Percentiles rank a stretch among this genome's conserved stretches.
phyloP scores from a whole-genome alignment of 2,113 vertebrate genomes.

The Peucedramus taeniatus region DNA sequence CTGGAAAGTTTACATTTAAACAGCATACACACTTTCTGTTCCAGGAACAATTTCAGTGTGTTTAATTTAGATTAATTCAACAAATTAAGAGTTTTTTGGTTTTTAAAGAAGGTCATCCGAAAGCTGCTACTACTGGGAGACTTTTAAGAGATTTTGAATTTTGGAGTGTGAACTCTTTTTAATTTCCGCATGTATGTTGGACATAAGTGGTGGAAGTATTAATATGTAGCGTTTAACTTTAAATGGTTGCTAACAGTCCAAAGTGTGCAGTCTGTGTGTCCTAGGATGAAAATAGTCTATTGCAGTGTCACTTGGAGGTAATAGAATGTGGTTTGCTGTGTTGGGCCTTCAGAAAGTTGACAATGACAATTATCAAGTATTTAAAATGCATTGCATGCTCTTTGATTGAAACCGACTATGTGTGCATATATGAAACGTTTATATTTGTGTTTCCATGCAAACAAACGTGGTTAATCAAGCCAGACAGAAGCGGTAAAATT shows the following conservation, averaged over 20 bases:
- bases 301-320: background rate
- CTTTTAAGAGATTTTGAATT: background rate
- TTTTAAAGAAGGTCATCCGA: background rate
- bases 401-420: background rate
- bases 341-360: background rate
- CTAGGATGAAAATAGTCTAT: background rate
- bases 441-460: background rate
- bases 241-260: background rate
- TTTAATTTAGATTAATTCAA: background rate
- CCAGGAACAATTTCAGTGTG: background rate
- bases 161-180: background rate
- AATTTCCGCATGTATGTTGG: background rate
- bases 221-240: background rate
- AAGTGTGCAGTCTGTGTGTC: background rate
- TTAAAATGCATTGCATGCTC: background rate
- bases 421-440: background rate
- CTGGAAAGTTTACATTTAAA: conserved; percentile 44
- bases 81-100: background rate
- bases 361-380: background rate
- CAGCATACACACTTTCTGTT: background rate
- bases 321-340: background rate
- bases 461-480: background rate
- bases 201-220: background rate
- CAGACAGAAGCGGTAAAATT: background rate
- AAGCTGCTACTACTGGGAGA: background rate